Percentiles rank a stretch among this genome's conserved stretches.
Evolutionary conservation across 2,797 vertebrate species (phyloP).

Genomic region (Cheirogaleus major): DNA sequence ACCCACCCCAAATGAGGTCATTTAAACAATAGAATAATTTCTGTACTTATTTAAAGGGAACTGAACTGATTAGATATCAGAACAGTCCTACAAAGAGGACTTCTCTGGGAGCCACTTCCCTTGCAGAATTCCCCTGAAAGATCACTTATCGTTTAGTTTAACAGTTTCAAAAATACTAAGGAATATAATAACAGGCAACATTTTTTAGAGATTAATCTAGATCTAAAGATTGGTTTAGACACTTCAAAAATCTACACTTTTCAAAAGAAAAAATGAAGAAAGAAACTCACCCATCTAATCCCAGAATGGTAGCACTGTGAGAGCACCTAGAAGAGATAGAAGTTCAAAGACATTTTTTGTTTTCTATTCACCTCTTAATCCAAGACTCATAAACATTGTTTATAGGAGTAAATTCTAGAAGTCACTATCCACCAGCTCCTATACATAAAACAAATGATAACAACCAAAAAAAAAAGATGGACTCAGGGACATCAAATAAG

Average conservation of each 20-base stretch:
- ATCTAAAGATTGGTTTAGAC: background rate
- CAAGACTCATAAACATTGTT: background rate
- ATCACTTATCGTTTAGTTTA: slow-evolving; percentile 19
- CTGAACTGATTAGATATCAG: slow-evolving; percentile 24
- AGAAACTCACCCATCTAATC: background rate
- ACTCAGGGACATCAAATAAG: background rate
- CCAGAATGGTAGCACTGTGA: background rate
- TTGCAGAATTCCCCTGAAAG: slow-evolving; percentile 16
- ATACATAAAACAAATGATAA: background rate
- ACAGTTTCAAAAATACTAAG: slow-evolving; percentile 39
- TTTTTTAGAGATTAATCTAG: background rate
- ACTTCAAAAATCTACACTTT: background rate
- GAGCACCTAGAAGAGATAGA: background rate
- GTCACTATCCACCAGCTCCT: background rate
- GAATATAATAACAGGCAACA: background rate
- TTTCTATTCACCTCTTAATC: background rate
- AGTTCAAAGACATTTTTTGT: background rate
- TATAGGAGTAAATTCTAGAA: background rate
- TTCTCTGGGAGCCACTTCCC: background rate
- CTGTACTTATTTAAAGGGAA: slow-evolving; percentile 46
- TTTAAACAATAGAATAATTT: slow-evolving; percentile 30
- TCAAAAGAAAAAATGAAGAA: background rate
- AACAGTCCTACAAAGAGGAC: background rate
- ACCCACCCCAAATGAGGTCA: slow-evolving; percentile 21
- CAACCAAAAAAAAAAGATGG: background rate